Evolutionary conservation across 2,113 vertebrate species (phyloP), one percentile per base, ranked within the genome.

Genomic region (Alouatta palliata): DNA sequence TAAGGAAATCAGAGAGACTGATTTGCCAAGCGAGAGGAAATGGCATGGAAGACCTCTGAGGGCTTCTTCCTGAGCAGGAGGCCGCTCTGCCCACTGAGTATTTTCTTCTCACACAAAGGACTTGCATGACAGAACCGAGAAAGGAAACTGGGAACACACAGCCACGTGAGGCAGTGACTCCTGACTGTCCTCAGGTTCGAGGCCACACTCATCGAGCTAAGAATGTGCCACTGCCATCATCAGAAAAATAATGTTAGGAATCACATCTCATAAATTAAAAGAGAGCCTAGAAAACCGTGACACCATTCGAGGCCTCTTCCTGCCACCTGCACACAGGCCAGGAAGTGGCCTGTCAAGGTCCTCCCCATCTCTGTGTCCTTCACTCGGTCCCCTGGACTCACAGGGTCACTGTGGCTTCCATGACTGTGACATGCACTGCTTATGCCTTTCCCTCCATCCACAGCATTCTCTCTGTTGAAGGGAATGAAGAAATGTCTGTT

Each of bases 361-460:
- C 35, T 20, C 45, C 76, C 87, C 3, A 5, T 19, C 12, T 30
- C 87, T 35, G 17, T 37, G 20, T 21, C 52, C 30, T 56, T 6
- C 17, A 25, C 56, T 11, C 6, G 19, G 9, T 32, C 43, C 23
- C 6, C 66, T 30, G 14, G n/a, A 35, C 66, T 30, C 85, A 52
- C 66, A 71, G n/a, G 58, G 20, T 21, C 9, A 14, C 35, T 23
- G 27, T 4, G 47, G 47, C 47, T 11, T 71, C 64, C 32, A 1
- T 68, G 25, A 43, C 32, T 0, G 0, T 2, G 11, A 68, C 19
- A 68, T 0, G 0, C 4, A 58, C 32, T 0, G 8, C 2, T 19
- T 70, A 25, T 37, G 32, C 17, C 43, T n/a, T 47, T 70, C 30
- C 30, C 11, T 32, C 37, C 11, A 85, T 7, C 11, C 27, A 30